Evolutionary conservation across 2,888 invertebrate species (phyloP).

Genomic region (Lasioglossum leucozonium): DNA sequence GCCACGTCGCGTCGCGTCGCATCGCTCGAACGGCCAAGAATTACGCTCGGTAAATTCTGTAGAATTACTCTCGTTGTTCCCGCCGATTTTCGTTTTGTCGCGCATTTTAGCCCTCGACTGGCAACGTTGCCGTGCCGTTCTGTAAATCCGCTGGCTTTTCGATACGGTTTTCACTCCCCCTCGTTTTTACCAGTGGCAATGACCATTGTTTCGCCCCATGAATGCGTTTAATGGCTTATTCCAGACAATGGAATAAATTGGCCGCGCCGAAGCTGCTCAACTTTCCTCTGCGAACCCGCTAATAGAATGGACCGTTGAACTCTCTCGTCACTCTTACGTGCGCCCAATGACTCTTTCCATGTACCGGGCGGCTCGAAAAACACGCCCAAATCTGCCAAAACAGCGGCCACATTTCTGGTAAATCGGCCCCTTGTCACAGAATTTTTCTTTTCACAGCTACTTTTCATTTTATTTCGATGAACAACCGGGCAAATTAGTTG

Average conservation of each 20-base stretch:
- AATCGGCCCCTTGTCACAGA: too few relatives aligned
- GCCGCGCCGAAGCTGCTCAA: not conserved
- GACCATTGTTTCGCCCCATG: slow-evolving; percentile 8
- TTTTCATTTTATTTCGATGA: too few relatives aligned
- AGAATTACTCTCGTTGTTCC: slow-evolving; percentile 28
- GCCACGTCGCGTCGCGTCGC: not conserved
- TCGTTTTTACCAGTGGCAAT: not conserved
- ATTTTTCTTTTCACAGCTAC: too few relatives aligned
- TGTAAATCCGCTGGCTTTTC: slow-evolving; percentile 13
- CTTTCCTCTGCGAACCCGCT: slow-evolving; percentile 3
- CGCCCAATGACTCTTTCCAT: not conserved
- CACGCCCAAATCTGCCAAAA: not conserved
- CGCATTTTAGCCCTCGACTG: not conserved
- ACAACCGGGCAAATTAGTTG: too few relatives aligned
- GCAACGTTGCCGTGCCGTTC: slow-evolving; percentile 2
- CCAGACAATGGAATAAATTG: not conserved
- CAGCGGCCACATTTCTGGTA: too few relatives aligned
- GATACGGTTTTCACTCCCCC: not conserved
- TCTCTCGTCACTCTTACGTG: not conserved
- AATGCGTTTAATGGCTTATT: slow-evolving; percentile 12
- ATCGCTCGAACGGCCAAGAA: slow-evolving; percentile 24
- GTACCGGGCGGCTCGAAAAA: not conserved
- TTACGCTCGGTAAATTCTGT: slow-evolving; percentile 24
- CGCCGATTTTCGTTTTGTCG: not conserved
- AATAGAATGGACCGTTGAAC: not conserved